phyloP scores from a whole-genome alignment of 2,888 invertebrate genomes.

The Phania funesta region DNA sequence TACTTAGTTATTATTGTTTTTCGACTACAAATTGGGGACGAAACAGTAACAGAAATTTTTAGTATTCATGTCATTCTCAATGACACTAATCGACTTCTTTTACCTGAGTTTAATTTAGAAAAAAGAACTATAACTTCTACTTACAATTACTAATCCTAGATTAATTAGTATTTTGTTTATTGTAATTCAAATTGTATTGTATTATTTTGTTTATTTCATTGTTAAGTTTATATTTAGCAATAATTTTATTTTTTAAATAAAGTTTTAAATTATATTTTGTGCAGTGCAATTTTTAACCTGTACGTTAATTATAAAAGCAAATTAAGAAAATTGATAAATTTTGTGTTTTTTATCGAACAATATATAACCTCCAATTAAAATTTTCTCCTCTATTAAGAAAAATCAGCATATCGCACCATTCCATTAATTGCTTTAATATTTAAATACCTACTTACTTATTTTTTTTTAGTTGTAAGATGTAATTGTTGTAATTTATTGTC shows the following conservation, averaged over 20 bases:
- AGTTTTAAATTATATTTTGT: conserved; percentile 17
- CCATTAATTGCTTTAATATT: conserved; percentile 55
- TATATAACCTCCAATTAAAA: conserved; percentile 49
- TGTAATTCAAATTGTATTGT: conserved; percentile 11
- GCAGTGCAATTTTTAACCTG: conserved; percentile 17
- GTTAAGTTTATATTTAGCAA: conserved; percentile 36
- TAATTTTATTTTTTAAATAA: conserved; percentile 19
- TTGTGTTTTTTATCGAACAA: conserved; percentile 8
- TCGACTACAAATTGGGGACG: neutral
- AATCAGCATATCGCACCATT: conserved; percentile 57
- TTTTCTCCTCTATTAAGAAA: conserved; percentile 39
- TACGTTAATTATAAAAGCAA: neutral
- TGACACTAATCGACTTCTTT: conserved; percentile 39
- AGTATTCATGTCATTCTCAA: conserved; percentile 52
- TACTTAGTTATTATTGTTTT: conserved; percentile 8
- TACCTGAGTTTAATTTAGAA: conserved; percentile 25
- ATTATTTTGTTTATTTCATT: conserved; percentile 34
- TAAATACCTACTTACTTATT: conserved; percentile 36
- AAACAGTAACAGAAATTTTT: conserved; percentile 6
- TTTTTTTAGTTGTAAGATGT: conserved; percentile 37
- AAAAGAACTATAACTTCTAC: neutral
- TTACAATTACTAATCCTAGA: conserved; percentile 7
- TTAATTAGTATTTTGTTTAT: neutral
- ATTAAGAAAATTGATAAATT: neutral
- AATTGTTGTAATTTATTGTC: conserved; percentile 46